Conservation (phyloP, 2,797 vertebrate genomes). For the Rhinophrynus dorsalis region DNA sequence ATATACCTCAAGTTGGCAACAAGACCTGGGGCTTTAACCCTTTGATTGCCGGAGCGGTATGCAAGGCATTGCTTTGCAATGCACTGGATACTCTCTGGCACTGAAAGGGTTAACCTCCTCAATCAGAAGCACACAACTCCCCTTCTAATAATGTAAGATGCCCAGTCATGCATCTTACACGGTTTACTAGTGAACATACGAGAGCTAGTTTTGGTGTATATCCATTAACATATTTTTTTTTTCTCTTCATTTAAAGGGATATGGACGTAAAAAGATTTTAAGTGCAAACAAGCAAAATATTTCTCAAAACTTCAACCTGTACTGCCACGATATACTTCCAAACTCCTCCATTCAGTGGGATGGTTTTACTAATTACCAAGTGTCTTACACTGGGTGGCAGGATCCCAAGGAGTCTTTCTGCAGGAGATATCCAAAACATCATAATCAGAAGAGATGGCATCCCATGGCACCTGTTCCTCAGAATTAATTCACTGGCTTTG, state of each 20-base stretch:
- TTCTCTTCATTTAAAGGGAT: conserved; percentile 19
- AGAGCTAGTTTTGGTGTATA: no score
- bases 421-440: conserved; percentile 21
- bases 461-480: neutral
- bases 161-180: no score
- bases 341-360: neutral
- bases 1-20: no score
- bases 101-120: no score
- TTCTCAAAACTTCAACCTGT: conserved; percentile 24
- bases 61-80: no score
- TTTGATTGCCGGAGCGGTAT: no score
- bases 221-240: no score
- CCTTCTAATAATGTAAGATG: no score
- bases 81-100: no score
- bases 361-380: neutral
- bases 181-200: no score
- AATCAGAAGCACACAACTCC: no score
- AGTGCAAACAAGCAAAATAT: neutral
- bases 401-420: neutral
- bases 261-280: conserved; percentile 20
- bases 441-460: neutral
- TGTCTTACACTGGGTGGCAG: neutral
- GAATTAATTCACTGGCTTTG: conserved; percentile 27
- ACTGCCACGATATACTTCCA: neutral
- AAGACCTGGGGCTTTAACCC: no score